phyloP scores from a whole-genome alignment of 2,113 vertebrate species.

The Athene cunicularia region DNA sequence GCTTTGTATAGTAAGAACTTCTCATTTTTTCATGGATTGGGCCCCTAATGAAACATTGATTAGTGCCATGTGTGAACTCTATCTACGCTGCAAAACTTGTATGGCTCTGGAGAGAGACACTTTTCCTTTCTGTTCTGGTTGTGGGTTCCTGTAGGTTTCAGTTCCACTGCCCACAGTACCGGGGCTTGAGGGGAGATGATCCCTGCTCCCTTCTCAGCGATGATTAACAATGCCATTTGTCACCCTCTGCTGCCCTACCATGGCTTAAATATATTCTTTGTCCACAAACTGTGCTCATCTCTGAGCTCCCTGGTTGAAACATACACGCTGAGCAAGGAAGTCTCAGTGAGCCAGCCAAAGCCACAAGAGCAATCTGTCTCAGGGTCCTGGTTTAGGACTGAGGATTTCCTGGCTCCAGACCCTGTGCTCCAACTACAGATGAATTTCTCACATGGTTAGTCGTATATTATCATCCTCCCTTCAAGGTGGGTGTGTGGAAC shows the following conservation, averaged over 20 bases:
- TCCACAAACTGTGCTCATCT: neutral
- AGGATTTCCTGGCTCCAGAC: neutral
- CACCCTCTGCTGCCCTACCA: neutral
- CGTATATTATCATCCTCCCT: neutral
- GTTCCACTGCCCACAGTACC: neutral
- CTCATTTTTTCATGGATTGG: neutral
- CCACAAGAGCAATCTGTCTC: neutral
- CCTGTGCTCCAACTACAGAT: neutral
- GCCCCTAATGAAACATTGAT: neutral
- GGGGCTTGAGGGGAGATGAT: neutral
- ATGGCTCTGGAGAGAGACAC: neutral
- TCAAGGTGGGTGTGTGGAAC: neutral
- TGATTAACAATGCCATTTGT: accelerated
- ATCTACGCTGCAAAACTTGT: neutral
- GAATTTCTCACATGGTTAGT: neutral
- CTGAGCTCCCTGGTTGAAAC: neutral
- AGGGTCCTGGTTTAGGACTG: neutral
- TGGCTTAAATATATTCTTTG: neutral
- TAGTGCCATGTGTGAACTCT: neutral
- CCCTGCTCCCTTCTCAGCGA: neutral
- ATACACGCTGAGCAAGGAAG: neutral
- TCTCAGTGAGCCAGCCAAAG: neutral
- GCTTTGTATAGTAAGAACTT: neutral
- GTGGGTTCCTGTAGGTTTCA: neutral
- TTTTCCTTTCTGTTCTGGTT: neutral